These are phyloP conservation scores for Melopsittacus undulatus DNA, from an alignment of 2,797 vertebrate genomes.

Conservation along the genomic window DNA sequence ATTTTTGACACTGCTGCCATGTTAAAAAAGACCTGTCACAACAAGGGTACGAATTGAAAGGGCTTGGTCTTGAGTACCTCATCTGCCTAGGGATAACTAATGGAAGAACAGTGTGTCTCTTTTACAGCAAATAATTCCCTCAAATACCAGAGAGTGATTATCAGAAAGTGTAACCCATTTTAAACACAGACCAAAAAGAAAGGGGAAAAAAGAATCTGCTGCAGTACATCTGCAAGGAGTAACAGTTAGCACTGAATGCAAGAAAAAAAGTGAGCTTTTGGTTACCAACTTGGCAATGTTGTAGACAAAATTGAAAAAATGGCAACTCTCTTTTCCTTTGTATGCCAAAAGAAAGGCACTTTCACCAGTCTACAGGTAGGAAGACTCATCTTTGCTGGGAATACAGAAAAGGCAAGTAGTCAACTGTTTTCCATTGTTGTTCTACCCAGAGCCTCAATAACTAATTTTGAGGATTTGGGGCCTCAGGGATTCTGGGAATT, in stretches of 20 bases:
- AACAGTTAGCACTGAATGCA: not conserved
- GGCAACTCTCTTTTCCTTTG: not conserved
- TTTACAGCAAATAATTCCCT: not conserved
- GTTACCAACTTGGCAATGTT: not conserved
- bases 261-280: not conserved
- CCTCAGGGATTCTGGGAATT: not conserved
- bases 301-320: not conserved
- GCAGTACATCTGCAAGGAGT: not conserved
- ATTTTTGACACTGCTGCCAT: not conserved
- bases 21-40: not conserved
- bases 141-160: not conserved
- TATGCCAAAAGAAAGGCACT: not conserved
- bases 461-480: not conserved
- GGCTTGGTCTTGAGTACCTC: not conserved
- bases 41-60: not conserved
- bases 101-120: not conserved
- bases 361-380: not conserved
- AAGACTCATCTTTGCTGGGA: not conserved
- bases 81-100: not conserved
- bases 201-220: not conserved
- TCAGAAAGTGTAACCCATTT: not conserved
- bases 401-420: not conserved
- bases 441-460: not conserved
- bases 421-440: not conserved
- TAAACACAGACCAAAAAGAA: not conserved